A percentile compares a stretch with the other conserved stretches of the same genome.
Evolutionary conservation across 1,140 invertebrate genomes (phyloP).

Genomic region (Frieseomelitta varia): DNA sequence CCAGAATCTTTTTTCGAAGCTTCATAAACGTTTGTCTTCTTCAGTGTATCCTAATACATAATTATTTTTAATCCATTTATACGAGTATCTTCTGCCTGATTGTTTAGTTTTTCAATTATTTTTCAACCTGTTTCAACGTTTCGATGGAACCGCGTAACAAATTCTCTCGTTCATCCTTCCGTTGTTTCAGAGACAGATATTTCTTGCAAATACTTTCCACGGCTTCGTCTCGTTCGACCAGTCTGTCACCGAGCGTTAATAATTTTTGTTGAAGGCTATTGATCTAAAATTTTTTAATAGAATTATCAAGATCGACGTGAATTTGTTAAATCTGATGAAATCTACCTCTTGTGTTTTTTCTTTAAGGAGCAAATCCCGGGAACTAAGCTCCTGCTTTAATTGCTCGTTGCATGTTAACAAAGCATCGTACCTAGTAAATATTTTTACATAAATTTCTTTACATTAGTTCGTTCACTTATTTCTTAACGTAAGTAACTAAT

Average conservation of each 20-base stretch:
- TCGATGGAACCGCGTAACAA: conserved; percentile 52
- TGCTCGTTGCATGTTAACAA: conserved; percentile 62
- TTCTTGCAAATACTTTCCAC: conserved; percentile 60
- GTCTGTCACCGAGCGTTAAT: conserved; percentile 52
- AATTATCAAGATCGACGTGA: not conserved
- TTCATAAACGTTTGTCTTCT: not conserved
- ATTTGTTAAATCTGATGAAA: not conserved
- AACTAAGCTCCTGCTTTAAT: conserved; percentile 53
- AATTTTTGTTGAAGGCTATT: conserved; percentile 56
- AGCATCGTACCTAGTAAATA: conserved; percentile 65
- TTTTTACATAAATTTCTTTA: not conserved
- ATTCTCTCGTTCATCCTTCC: conserved; percentile 57
- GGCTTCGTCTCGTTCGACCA: conserved; percentile 46
- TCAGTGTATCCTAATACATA: conserved; percentile 12
- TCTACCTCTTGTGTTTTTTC: conserved; percentile 60
- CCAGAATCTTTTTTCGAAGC: not conserved
- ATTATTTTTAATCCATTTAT: not conserved
- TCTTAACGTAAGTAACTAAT: not conserved
- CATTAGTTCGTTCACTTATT: not conserved
- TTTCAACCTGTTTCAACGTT: conserved; percentile 53
- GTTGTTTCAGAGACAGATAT: conserved; percentile 60
- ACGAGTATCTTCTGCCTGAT: not conserved
- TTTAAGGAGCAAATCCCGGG: conserved; percentile 39
- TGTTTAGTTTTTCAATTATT: not conserved
- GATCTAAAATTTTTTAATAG: conserved; percentile 47